Evolutionary conservation across 2,888 invertebrate species (phyloP).

Genomic region (Platynereis dumerilii): DNA sequence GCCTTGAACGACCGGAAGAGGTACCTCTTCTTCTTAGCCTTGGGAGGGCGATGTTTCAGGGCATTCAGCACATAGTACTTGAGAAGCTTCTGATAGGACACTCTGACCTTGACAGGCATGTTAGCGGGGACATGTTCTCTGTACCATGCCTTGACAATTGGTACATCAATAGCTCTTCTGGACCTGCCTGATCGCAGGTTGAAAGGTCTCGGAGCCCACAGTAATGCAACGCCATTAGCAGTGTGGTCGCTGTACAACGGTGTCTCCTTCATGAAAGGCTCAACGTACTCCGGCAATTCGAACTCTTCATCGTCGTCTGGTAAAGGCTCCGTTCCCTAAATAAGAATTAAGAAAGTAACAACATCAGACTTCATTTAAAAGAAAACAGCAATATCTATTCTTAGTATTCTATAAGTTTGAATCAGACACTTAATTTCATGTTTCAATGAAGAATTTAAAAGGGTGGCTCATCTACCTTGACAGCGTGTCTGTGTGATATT

Average conservation of each 20-base stretch:
- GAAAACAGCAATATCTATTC: no score
- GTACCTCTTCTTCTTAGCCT: slow-evolving; percentile 98
- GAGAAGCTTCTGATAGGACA: slow-evolving; percentile 97
- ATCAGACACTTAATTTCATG: no score
- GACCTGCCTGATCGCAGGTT: slow-evolving; percentile 92
- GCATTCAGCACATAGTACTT: slow-evolving; percentile 99
- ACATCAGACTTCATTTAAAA: no score
- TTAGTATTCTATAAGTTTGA: no score
- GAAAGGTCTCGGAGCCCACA: slow-evolving; percentile 98
- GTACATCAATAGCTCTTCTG: slow-evolving; percentile 95
- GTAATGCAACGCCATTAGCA: slow-evolving; percentile 93
- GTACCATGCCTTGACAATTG: slow-evolving; percentile 92
- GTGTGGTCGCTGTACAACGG: slow-evolving; percentile 98
- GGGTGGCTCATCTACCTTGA: slow-evolving; percentile 58
- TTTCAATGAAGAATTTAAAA: no score
- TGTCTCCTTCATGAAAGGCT: slow-evolving; percentile 91
- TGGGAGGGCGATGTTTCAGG: slow-evolving; percentile 94
- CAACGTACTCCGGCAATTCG: slow-evolving; percentile 85
- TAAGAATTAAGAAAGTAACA: neutral
- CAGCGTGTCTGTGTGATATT: slow-evolving; percentile 77
- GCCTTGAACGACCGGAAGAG: slow-evolving; percentile 99
- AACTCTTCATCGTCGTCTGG: slow-evolving; percentile 84
- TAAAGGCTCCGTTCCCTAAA: slow-evolving; percentile 74
- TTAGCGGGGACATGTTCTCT: slow-evolving; percentile 41
- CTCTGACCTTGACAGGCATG: slow-evolving; percentile 95